These are phyloP conservation scores for Sesia apiformis DNA, from an alignment of 2,888 invertebrate species.

Conservation along the genomic window DNA sequence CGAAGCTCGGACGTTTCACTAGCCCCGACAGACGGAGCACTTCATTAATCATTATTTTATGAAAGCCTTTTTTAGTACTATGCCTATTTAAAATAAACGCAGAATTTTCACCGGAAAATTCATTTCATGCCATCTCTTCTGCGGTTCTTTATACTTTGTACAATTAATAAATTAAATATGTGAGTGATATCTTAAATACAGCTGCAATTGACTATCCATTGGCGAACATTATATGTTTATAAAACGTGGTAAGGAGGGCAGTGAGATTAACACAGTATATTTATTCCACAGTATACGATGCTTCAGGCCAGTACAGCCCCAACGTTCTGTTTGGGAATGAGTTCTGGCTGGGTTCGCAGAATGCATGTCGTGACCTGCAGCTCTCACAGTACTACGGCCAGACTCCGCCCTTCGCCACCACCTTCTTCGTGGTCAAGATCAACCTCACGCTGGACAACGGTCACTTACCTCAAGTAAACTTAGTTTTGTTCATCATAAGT, in stretches of 20 bases:
- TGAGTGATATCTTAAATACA: no score
- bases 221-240: no score
- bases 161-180: no score
- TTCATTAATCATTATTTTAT: conserved; percentile 8
- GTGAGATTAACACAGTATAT: background rate
- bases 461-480: conserved; percentile 67
- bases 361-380: conserved; percentile 79
- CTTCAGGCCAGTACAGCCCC: conserved; percentile 85
- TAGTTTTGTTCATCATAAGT: no score
- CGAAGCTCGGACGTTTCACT: background rate
- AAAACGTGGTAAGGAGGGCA: background rate
- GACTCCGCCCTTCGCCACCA: conserved; percentile 75
- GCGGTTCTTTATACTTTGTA: no score
- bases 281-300: conserved; percentile 79
- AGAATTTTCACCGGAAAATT: no score
- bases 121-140: no score
- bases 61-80: background rate
- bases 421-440: conserved; percentile 77
- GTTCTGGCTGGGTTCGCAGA: conserved; percentile 85
- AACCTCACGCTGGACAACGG: conserved; percentile 69
- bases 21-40: no score
- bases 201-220: no score
- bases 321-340: conserved; percentile 87
- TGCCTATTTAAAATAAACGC: no score
- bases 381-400: conserved; percentile 63